Evolutionary conservation across 2,113 vertebrate species (phyloP).

Genomic region (Dasyprocta punctata): DNA sequence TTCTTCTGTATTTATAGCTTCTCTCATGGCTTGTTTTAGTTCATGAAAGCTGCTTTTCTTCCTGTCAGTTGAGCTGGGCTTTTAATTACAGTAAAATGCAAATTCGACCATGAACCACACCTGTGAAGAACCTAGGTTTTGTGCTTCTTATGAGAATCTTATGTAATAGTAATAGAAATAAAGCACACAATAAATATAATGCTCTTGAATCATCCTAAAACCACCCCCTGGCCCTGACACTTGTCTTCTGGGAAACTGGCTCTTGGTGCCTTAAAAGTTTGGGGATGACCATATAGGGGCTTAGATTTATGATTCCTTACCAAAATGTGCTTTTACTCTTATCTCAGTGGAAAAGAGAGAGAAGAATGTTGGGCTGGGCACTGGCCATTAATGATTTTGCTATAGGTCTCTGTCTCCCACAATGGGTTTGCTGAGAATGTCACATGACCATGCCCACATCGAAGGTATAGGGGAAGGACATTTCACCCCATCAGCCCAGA

Average conservation of each 20-base stretch:
- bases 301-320: neutral
- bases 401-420: neutral
- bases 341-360: neutral
- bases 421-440: neutral
- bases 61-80: neutral
- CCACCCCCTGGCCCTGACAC: neutral
- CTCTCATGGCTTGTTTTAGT: neutral
- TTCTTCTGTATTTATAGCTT: neutral
- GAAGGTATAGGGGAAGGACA: neutral
- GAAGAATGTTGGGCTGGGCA: neutral
- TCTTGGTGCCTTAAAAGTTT: neutral
- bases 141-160: neutral
- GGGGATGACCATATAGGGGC: neutral
- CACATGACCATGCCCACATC: neutral
- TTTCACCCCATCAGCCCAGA: neutral
- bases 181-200: neutral
- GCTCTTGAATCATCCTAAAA: neutral
- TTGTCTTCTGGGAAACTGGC: neutral
- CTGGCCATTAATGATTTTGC: neutral
- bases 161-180: neutral
- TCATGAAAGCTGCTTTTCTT: neutral
- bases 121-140: neutral
- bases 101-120: fast-evolving
- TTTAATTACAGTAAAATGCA: neutral
- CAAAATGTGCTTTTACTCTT: neutral